phyloP scores from a whole-genome alignment of 2,797 vertebrate species.

The Erethizon dorsatum region DNA sequence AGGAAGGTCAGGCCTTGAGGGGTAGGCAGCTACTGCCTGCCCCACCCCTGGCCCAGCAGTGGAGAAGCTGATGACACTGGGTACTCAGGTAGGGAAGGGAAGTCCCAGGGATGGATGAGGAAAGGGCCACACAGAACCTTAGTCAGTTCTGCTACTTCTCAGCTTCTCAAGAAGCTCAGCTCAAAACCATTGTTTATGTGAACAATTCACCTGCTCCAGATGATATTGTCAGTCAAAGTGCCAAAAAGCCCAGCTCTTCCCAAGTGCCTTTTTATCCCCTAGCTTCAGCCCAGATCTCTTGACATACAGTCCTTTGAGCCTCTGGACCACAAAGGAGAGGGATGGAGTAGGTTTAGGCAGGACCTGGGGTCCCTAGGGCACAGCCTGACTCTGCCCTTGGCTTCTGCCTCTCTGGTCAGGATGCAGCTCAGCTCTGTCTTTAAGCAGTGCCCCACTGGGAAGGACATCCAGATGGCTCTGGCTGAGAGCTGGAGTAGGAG shows the following conservation, averaged over 20 bases:
- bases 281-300: neutral
- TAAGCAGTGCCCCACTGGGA: neutral
- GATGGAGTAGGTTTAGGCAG: neutral
- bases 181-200: neutral
- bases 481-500: conserved; percentile 37
- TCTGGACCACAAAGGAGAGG: neutral
- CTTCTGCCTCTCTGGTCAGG: conserved; percentile 39
- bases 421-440: neutral
- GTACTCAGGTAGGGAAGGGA: neutral
- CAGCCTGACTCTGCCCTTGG: neutral
- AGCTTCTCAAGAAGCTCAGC: conserved; percentile 38
- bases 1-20: conserved; percentile 21
- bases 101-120: neutral
- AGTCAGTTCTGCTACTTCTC: conserved; percentile 13
- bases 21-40: neutral
- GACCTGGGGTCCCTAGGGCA: neutral
- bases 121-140: conserved; percentile 41
- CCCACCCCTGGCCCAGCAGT: neutral
- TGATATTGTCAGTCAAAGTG: neutral
- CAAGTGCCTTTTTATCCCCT: neutral
- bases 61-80: neutral
- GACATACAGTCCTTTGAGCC: conserved; percentile 8
- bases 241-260: conserved; percentile 23
- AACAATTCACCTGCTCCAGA: neutral
- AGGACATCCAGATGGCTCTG: neutral